phyloP scores from a whole-genome alignment of 1,140 invertebrate species.

The Drosophila miranda region DNA sequence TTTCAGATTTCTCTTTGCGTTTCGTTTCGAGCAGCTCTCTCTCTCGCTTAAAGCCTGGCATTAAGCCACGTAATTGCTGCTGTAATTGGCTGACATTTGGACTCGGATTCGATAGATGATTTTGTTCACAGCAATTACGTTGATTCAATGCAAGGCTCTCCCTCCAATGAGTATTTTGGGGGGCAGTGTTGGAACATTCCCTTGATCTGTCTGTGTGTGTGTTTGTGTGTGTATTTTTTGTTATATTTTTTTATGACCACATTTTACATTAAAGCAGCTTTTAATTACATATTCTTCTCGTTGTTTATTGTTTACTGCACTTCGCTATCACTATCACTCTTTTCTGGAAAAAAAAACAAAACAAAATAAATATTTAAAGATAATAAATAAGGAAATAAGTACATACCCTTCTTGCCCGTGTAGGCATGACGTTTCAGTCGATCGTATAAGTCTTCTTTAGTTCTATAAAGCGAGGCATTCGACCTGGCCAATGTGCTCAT shows the following conservation, averaged over 20 bases:
- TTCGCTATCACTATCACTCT: conserved; percentile 96
- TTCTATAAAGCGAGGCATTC: conserved; percentile 96
- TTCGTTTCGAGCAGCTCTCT: conserved; percentile 29
- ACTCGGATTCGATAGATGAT: conserved; percentile 8
- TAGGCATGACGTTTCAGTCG: conserved; percentile 97
- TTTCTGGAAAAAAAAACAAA: conserved; percentile 86
- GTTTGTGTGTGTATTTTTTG: conserved; percentile 21
- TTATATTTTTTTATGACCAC: conserved; percentile 68
- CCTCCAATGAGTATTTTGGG: conserved; percentile 38
- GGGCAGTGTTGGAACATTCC: conserved; percentile 51
- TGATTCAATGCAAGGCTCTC: conserved; percentile 78
- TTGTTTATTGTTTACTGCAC: conserved; percentile 86
- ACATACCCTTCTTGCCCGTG: conserved; percentile 95
- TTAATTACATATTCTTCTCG: conserved; percentile 45
- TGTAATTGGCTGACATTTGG: conserved; percentile 23
- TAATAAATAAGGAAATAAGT: neutral
- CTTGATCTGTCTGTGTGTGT: conserved; percentile 40
- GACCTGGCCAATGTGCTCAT: conserved; percentile 95
- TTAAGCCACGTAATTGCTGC: conserved; percentile 74
- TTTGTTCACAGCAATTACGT: conserved; percentile 59
- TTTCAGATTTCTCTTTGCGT: conserved; percentile 26
- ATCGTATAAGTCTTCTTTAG: conserved; percentile 97
- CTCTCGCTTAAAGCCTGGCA: conserved; percentile 59
- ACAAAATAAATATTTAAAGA: neutral
- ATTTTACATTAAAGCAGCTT: conserved; percentile 76